Base-by-base conservation (phyloP, 2,797 vertebrate genomes). In the Esox lucius region DNA sequence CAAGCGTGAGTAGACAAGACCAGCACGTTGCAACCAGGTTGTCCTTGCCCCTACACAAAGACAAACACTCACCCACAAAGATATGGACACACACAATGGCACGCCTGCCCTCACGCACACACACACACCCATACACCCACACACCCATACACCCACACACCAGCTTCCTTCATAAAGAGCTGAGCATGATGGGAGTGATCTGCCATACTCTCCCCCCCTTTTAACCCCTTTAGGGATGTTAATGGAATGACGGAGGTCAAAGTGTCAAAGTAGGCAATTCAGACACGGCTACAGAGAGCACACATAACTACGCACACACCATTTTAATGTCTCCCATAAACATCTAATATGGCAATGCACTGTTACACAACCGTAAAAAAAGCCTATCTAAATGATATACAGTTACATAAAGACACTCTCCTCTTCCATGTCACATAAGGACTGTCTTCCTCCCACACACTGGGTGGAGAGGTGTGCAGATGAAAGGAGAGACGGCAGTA, bases 341-440 rank as follows among this genome's bases (percentile, higher is more conserved):
- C 51, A 56, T 56, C 17, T 19, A 56, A n/a, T 56, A n/a, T 13
- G 17, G 51, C 17, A 56, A n/a, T 56, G 51, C 51, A 56, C 19
- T 8, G 51, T 56, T 56, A 56, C 51, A 56, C 51, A 56, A 56
- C 51, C 51, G 19, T 56, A 56, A 19, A 19, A 19, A 53, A 19
- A 56, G 17, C 2, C 51, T 7, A n/a, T 46, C 42, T 46, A 46
- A 46, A 46, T 46, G 42, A 61, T 61, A 22, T 61, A 13, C 56
- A 61, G 56, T 61, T 61, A 61, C 56, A 61, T 61, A 61, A 59
- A 71, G 17, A 71, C 28, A 71, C 70, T 33, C 4, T 64, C 46
- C 71, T 64, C n/a, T 31, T 16, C 69, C 8, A 12, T 24, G 5
- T n/a, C 22, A 53, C 69, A 35, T 28, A 33, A 31, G 31, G 49